Evolutionary conservation across 2,113 vertebrate genomes (phyloP).

Genomic region (Axis porcinus): DNA sequence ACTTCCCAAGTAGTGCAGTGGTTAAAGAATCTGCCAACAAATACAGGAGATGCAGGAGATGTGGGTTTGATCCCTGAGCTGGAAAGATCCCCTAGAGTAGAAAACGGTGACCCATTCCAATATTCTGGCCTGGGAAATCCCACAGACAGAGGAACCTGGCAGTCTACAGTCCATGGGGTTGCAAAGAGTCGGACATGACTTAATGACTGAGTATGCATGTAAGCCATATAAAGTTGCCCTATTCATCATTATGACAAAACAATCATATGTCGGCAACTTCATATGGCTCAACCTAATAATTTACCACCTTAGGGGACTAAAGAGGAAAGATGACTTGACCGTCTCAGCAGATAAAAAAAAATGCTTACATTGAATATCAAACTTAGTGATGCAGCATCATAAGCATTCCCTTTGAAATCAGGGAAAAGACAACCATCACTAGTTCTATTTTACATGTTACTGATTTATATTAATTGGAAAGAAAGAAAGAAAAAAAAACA

Average conservation of each 20-base stretch:
- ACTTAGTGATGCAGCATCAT: not conserved
- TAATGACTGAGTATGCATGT: not conserved
- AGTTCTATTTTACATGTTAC: not conserved
- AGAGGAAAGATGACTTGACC: not conserved
- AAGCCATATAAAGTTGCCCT: not conserved
- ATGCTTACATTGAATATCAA: not conserved
- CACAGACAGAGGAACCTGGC: not conserved
- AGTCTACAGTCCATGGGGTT: not conserved
- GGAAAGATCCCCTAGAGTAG: not conserved
- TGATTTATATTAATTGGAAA: not conserved
- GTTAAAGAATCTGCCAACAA: not conserved
- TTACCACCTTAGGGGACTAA: not conserved
- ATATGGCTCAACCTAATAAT: not conserved
- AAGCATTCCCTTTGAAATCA: not conserved
- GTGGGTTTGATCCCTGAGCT: not conserved
- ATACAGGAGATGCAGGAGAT: not conserved
- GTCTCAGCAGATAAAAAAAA: not conserved
- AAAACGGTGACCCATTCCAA: not conserved
- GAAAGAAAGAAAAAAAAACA: not conserved
- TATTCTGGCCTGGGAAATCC: not conserved
- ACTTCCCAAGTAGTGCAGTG: not conserved
- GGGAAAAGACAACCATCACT: not conserved
- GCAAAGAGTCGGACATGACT: not conserved
- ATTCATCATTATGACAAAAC: not conserved
- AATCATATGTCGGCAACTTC: not conserved